Conservation (phyloP, 2,113 vertebrate species). For the Eptesicus fuscus region DNA sequence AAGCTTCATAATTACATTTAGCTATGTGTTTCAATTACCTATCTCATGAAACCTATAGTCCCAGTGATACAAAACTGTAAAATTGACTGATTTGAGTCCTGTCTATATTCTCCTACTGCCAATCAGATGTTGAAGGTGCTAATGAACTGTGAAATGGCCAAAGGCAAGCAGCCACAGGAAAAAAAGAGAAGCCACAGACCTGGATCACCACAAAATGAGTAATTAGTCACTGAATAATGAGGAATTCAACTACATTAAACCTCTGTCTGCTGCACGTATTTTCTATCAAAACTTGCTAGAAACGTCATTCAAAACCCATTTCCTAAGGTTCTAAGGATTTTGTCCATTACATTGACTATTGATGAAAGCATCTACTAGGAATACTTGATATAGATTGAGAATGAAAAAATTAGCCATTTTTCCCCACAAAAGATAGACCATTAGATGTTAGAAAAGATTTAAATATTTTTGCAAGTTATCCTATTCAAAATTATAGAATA, state of each 20-base stretch:
- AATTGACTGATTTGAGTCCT: background rate
- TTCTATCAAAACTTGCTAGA: background rate
- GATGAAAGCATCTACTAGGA: background rate
- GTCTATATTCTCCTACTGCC: background rate
- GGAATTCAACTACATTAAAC: constrained; percentile 15
- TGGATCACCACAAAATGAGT: background rate
- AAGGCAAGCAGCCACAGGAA: background rate
- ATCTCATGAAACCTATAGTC: background rate
- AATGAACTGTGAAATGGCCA: constrained; percentile 48
- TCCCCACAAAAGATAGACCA: background rate
- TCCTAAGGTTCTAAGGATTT: background rate
- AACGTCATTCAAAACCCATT: background rate
- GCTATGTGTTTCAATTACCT: background rate
- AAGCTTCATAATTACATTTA: background rate
- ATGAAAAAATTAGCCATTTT: background rate
- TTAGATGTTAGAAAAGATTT: background rate
- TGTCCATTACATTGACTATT: background rate
- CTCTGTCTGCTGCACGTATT: background rate
- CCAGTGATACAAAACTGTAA: background rate
- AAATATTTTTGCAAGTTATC: background rate
- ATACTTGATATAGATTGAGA: background rate
- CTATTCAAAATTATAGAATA: background rate
- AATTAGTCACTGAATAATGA: constrained; percentile 23
- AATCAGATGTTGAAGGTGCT: constrained; percentile 40
- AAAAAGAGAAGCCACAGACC: background rate